phyloP scores from a whole-genome alignment of 2,888 invertebrate species.

The Drosophila picticornis region DNA sequence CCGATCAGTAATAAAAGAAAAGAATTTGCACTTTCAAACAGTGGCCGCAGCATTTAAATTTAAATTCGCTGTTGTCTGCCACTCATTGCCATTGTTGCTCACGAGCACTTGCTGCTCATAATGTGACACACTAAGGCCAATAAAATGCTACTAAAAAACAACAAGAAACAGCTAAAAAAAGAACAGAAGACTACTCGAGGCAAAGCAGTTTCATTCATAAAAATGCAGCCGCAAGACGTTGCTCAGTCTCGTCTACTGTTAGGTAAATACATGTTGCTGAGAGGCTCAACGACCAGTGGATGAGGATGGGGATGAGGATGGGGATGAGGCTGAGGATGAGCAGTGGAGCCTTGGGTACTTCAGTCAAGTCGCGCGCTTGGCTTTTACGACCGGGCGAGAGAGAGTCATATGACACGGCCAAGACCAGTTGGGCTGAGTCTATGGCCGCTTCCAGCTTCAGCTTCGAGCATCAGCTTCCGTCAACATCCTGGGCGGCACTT shows the following conservation, averaged over 20 bases:
- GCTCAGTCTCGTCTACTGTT: conserved; percentile 29
- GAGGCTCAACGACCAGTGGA: not conserved
- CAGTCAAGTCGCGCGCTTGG: conserved; percentile 57
- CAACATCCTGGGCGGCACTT: conserved; percentile 64
- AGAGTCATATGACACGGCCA: conserved; percentile 34
- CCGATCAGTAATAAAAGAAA: conserved; percentile 10
- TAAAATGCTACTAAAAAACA: conserved; percentile 65
- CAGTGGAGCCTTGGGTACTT: conserved; percentile 26
- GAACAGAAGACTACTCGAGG: conserved; percentile 4
- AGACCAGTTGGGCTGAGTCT: conserved; percentile 42
- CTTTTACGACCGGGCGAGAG: conserved; percentile 57
- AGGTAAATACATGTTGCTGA: conserved; percentile 25
- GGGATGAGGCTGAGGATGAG: no score
- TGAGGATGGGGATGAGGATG: not conserved
- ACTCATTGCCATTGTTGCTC: conserved; percentile 14
- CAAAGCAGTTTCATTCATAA: conserved; percentile 74
- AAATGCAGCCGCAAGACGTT: conserved; percentile 54
- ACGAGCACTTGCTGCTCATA: conserved; percentile 34
- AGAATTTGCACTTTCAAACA: conserved; percentile 23
- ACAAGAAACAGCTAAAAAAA: conserved; percentile 26
- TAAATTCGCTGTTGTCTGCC: conserved; percentile 18
- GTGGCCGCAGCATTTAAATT: conserved; percentile 15
- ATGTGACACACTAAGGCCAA: conserved; percentile 58
- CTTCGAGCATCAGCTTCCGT: conserved; percentile 72
- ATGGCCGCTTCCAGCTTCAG: conserved; percentile 53